phyloP scores from a whole-genome alignment of 2,888 invertebrate species.

The Rhingia campestris region DNA sequence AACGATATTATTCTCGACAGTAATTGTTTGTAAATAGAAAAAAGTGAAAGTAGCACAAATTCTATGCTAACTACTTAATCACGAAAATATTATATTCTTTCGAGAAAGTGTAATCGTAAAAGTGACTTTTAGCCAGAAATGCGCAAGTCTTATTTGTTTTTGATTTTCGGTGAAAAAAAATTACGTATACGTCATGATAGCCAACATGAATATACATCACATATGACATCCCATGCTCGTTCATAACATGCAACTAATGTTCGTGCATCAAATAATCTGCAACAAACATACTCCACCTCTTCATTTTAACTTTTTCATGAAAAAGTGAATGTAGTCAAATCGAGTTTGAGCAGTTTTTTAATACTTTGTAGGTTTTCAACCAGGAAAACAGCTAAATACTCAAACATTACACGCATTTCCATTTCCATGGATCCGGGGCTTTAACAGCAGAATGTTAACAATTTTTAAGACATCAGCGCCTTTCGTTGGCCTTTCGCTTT shows the following conservation, averaged over 20 bases:
- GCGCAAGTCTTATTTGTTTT: neutral
- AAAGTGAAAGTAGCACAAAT: slow-evolving; percentile 60
- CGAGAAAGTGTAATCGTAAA: slow-evolving; percentile 20
- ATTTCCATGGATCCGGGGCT: slow-evolving; percentile 36
- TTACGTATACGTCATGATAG: slow-evolving; percentile 17
- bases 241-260: neutral
- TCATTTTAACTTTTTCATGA: slow-evolving; percentile 3
- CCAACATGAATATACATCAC: neutral
- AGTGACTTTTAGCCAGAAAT: neutral
- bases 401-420: slow-evolving; percentile 29
- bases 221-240: neutral
- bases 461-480: slow-evolving; percentile 14
- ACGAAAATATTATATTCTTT: slow-evolving; percentile 46
- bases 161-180: neutral
- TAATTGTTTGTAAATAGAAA: slow-evolving; percentile 12
- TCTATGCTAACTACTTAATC: slow-evolving; percentile 37
- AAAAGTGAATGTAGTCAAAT: slow-evolving; percentile 65
- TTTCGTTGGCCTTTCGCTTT: slow-evolving; percentile 51
- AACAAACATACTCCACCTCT: slow-evolving; percentile 21
- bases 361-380: slow-evolving; percentile 38
- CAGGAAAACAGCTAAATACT: slow-evolving; percentile 55
- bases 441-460: slow-evolving; percentile 5
- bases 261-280: neutral
- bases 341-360: slow-evolving; percentile 48
- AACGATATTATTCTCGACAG: slow-evolving; percentile 24